phyloP scores from a whole-genome alignment of 1,140 invertebrate genomes.

The Schlechtendalia chinensis region DNA sequence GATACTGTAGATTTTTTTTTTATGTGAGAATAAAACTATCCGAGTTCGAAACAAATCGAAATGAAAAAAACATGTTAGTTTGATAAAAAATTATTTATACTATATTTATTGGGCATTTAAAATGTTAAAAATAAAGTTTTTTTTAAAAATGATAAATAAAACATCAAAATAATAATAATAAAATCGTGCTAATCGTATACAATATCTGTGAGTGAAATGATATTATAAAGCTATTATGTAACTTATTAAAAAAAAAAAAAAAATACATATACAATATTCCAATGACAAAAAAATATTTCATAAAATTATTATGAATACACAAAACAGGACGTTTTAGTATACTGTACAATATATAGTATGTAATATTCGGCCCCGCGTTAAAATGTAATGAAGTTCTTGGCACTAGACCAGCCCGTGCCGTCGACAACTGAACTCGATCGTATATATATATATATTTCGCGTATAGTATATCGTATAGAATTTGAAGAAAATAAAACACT shows the following conservation, averaged over 20 bases:
- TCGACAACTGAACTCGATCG: slow-evolving; percentile 17
- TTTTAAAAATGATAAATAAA: slow-evolving; percentile 49
- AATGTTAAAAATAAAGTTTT: slow-evolving; percentile 48
- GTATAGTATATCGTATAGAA: slow-evolving; percentile 12
- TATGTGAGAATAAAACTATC: slow-evolving; percentile 31
- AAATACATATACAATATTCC: slow-evolving; percentile 39
- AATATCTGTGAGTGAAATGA: slow-evolving; percentile 34
- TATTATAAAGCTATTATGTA: slow-evolving; percentile 55
- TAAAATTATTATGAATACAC: slow-evolving; percentile 32
- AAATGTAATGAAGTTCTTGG: slow-evolving; percentile 22
- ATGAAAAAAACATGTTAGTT: slow-evolving; percentile 49
- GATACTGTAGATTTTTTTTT: neutral
- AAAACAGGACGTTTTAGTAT: slow-evolving; percentile 46
- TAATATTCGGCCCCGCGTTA: slow-evolving; percentile 18
- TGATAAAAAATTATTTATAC: slow-evolving; percentile 56
- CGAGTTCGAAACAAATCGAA: slow-evolving; percentile 38
- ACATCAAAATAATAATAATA: slow-evolving; percentile 54
- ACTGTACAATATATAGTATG: slow-evolving; percentile 22
- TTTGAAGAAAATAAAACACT: slow-evolving; percentile 34
- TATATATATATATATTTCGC: neutral
- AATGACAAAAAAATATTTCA: slow-evolving; percentile 39
- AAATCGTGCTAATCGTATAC: slow-evolving; percentile 51
- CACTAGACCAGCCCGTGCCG: slow-evolving; percentile 6
- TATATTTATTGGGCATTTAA: slow-evolving; percentile 63
- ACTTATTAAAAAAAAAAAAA: slow-evolving; percentile 37